Evolutionary conservation across 2,888 invertebrate species (phyloP).

Genomic region (Philereme transversata): DNA sequence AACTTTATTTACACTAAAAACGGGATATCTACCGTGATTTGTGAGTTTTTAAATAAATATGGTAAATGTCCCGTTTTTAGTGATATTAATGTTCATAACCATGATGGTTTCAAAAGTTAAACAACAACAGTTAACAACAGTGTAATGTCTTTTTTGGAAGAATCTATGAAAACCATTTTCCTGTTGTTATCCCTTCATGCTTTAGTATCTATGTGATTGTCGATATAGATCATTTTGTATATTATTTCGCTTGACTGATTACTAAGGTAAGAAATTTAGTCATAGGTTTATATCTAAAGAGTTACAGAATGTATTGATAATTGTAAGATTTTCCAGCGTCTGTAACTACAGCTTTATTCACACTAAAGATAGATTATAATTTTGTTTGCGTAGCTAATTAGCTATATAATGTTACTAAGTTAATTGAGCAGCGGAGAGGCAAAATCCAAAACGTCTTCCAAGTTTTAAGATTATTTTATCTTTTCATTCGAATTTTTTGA

Average conservation of each 20-base stretch:
- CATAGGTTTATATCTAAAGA: conserved; percentile 6
- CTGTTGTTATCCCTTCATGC: too few species aligned
- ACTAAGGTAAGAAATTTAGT: conserved; percentile 22
- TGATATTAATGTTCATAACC: too few species aligned
- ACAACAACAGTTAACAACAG: too few species aligned
- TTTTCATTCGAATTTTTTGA: conserved; percentile 3
- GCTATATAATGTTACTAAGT: conserved; percentile 14
- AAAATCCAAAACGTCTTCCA: conserved; percentile 15
- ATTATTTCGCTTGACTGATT: conserved; percentile 34
- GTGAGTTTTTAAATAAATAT: too few species aligned
- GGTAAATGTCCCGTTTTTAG: too few species aligned
- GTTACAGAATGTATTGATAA: conserved; percentile 20
- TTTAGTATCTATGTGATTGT: conserved; percentile 16
- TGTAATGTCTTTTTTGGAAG: too few species aligned
- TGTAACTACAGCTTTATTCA: conserved; percentile 46
- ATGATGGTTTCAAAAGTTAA: too few species aligned
- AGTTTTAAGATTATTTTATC: background rate
- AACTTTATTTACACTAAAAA: too few species aligned
- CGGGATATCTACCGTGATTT: too few species aligned
- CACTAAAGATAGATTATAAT: conserved; percentile 39
- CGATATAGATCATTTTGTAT: conserved; percentile 40
- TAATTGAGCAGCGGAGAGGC: background rate
- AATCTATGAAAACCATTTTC: too few species aligned
- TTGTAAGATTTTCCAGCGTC: conserved; percentile 27
- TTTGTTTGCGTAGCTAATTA: conserved; percentile 18